Evolutionary conservation across 2,888 invertebrate species (phyloP).

Genomic region (Prenolepis imparis): DNA sequence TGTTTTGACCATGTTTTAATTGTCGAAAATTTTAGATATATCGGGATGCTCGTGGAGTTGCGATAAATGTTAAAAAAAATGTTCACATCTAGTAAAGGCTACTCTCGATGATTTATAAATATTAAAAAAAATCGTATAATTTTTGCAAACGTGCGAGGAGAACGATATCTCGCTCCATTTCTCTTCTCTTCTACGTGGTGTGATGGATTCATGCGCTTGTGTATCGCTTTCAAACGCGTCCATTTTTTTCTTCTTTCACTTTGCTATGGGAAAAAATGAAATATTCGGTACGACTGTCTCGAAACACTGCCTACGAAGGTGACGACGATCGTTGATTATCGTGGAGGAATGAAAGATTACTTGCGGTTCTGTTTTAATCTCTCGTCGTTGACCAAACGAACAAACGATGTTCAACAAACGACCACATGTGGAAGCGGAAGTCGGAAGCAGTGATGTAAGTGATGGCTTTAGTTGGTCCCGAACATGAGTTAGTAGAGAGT

Average conservation of each 20-base stretch:
- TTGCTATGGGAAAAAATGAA: conserved; percentile 24
- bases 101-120: conserved; percentile 67
- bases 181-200: not conserved
- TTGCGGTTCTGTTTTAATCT: not conserved
- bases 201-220: conserved; percentile 1
- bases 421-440: conserved; percentile 63
- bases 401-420: conserved; percentile 29
- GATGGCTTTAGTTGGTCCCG: conserved; percentile 85
- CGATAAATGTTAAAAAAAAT: conserved; percentile 67
- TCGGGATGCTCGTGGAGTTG: conserved; percentile 51
- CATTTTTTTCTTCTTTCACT: not conserved
- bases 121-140: conserved; percentile 66
- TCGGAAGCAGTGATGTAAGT: conserved; percentile 79
- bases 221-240: conserved; percentile 21
- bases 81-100: conserved; percentile 59
- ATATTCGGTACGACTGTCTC: conserved; percentile 29
- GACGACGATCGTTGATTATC: conserved; percentile 25
- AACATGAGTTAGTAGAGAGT: conserved; percentile 80
- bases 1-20: conserved; percentile 32
- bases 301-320: conserved; percentile 22
- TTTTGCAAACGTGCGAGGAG: conserved; percentile 58
- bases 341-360: conserved; percentile 18
- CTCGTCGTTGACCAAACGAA: conserved; percentile 23
- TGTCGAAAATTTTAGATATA: conserved; percentile 23
- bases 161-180: conserved; percentile 28